Percentiles rank a stretch among this genome's conserved stretches.
These are phyloP conservation scores for Bovichtus diacanthus DNA, from an alignment of 2,797 vertebrate genomes.

Conservation along the genomic window DNA sequence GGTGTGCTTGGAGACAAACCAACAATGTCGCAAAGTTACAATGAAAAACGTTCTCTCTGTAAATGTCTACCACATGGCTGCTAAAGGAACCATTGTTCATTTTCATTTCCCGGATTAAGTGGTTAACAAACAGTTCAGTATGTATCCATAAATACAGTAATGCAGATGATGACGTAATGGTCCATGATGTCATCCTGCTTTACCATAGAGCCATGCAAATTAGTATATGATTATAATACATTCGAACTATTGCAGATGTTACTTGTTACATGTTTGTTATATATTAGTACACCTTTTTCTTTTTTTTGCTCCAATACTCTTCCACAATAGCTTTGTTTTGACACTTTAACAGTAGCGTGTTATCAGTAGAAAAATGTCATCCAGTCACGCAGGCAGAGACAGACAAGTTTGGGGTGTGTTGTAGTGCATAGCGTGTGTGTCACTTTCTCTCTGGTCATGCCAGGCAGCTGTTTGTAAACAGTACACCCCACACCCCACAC, in stretches of 20 bases:
- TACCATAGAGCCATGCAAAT: neutral
- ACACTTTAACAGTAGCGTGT: conserved; percentile 2
- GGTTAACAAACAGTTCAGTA: conserved; percentile 26
- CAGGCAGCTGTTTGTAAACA: conserved; percentile 71
- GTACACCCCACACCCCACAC: conserved; percentile 29
- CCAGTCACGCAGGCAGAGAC: neutral
- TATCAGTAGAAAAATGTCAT: neutral
- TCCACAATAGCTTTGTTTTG: neutral
- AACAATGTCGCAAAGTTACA: conserved; percentile 27
- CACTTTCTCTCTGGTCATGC: conserved; percentile 60
- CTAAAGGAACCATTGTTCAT: conserved; percentile 49
- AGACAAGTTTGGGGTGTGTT: conserved; percentile 2
- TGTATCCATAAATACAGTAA: conserved; percentile 11
- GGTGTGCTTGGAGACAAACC: conserved; percentile 63
- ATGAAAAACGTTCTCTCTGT: conserved; percentile 41
- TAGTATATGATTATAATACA: too few species aligned
- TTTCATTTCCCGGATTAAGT: conserved; percentile 25
- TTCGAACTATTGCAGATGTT: neutral
- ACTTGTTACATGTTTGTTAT: neutral
- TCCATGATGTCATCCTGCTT: neutral
- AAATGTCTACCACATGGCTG: conserved; percentile 48
- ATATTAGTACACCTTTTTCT: neutral
- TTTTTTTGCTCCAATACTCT: neutral
- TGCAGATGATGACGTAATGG: neutral
- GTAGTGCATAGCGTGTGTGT: conserved; percentile 21